These are phyloP conservation scores for Stegodyphus mimosarum DNA, from an alignment of 1,140 invertebrate species.

Conservation along the genomic window DNA sequence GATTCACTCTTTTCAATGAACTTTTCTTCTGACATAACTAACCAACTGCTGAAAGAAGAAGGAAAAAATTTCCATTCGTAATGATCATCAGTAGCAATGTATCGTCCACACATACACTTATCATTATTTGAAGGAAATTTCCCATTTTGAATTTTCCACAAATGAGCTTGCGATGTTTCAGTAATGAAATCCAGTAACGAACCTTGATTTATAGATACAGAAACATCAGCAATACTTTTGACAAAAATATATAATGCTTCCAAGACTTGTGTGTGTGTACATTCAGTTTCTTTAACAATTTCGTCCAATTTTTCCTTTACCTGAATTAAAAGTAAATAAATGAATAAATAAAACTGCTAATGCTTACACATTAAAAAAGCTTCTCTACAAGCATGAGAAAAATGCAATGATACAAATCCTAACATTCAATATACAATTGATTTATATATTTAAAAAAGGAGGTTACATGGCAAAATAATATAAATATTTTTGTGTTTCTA, in stretches of 20 bases:
- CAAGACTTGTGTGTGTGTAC: conserved; percentile 4
- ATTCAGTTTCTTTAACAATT: neutral
- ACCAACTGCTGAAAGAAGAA: neutral
- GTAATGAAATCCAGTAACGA: conserved; percentile 10
- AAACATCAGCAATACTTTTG: neutral
- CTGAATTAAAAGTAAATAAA: conserved; percentile 68
- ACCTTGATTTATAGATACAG: conserved; percentile 13
- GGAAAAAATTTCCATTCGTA: neutral
- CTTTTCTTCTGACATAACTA: neutral
- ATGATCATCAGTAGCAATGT: neutral
- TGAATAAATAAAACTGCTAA: neutral
- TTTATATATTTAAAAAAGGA: no score
- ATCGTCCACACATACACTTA: conserved; percentile 10
- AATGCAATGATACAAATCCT: no score
- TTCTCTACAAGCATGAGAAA: no score
- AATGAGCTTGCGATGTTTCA: neutral
- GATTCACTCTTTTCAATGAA: neutral
- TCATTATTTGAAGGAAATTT: neutral
- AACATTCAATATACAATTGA: no score
- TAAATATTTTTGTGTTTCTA: no score
- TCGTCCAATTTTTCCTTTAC: conserved; percentile 67
- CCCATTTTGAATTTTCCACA: conserved; percentile 19
- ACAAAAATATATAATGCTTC: neutral
- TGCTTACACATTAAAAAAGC: no score
- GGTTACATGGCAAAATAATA: no score